Conservation (phyloP, 2,888 invertebrate genomes). For the Deladenus siricidicola region DNA sequence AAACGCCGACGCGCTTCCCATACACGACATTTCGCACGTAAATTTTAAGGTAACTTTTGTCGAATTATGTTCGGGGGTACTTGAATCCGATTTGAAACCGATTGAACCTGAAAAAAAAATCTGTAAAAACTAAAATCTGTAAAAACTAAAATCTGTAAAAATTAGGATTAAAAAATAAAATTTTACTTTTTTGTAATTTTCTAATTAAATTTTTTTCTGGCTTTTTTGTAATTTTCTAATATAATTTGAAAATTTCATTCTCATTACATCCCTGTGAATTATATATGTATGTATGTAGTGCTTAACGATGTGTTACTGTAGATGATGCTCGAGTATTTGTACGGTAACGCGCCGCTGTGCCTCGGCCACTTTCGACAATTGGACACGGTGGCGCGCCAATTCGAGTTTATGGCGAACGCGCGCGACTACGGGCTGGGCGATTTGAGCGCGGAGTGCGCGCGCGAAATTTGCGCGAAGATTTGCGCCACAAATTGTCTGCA, state of each 20-base stretch:
- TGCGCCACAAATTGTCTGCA: neutral
- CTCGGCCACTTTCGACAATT: neutral
- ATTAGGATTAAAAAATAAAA: too few relatives aligned
- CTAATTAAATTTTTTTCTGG: too few relatives aligned
- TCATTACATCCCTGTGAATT: too few relatives aligned
- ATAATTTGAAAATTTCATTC: too few relatives aligned
- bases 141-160: too few relatives aligned
- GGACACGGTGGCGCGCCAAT: neutral
- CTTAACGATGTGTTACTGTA: too few relatives aligned
- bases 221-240: too few relatives aligned
- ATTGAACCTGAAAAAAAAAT: neutral
- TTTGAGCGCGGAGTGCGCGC: neutral
- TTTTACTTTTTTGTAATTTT: neutral
- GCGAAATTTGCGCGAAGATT: neutral
- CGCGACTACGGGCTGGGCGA: neutral
- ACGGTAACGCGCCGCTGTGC: slow-evolving; percentile 7
- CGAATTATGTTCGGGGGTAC: neutral
- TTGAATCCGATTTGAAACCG: neutral
- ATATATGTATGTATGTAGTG: too few relatives aligned
- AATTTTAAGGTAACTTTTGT: slow-evolving; percentile 70
- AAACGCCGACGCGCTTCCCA: slow-evolving; percentile 60
- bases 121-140: too few relatives aligned
- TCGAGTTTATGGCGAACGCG: neutral
- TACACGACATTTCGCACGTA: slow-evolving; percentile 82
- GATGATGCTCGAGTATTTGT: slow-evolving; percentile 15